phyloP scores from a whole-genome alignment of 2,113 vertebrate genomes.

The Leptobrachium ailaonicum region DNA sequence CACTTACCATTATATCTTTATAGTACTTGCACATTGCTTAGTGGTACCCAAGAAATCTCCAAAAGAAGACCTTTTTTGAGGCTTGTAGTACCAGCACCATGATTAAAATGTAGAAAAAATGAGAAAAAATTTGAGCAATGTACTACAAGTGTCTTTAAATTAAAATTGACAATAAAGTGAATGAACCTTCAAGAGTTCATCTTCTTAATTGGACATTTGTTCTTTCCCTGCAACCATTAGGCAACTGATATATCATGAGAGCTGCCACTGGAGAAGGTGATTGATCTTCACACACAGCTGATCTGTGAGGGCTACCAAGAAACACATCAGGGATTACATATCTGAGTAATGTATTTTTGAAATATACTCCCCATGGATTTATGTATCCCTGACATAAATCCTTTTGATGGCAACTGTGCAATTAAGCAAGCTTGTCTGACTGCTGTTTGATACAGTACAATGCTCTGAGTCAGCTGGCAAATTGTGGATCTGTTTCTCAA shows the following conservation, averaged over 20 bases:
- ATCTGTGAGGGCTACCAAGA: constrained; percentile 18
- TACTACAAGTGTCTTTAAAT: too few species aligned
- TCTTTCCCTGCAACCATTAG: constrained; percentile 1
- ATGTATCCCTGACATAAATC: constrained; percentile 15
- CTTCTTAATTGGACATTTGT: background rate
- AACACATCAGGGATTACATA: background rate
- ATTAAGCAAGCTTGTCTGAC: background rate
- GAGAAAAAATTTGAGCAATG: too few species aligned
- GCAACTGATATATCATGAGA: constrained; percentile 9
- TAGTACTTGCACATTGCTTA: too few species aligned
- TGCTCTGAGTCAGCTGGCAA: constrained; percentile 4
- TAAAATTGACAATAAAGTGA: too few species aligned
- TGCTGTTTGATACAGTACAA: constrained; percentile 15
- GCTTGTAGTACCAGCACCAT: too few species aligned
- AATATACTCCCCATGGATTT: constrained; percentile 17
- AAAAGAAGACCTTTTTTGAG: too few species aligned
- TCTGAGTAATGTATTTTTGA: constrained; percentile 29
- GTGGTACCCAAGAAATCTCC: too few species aligned
- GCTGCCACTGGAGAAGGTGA: constrained; percentile 1
- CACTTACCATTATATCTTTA: too few species aligned
- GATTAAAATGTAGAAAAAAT: too few species aligned
- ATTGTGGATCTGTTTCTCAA: background rate
- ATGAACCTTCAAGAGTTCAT: too few species aligned
- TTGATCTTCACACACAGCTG: constrained; percentile 13
- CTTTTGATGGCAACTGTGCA: constrained; percentile 3